A percentile compares a stretch with the other conserved stretches of the same genome.
phyloP scores from a whole-genome alignment of 2,797 vertebrate species.

The Lutra lutra region DNA sequence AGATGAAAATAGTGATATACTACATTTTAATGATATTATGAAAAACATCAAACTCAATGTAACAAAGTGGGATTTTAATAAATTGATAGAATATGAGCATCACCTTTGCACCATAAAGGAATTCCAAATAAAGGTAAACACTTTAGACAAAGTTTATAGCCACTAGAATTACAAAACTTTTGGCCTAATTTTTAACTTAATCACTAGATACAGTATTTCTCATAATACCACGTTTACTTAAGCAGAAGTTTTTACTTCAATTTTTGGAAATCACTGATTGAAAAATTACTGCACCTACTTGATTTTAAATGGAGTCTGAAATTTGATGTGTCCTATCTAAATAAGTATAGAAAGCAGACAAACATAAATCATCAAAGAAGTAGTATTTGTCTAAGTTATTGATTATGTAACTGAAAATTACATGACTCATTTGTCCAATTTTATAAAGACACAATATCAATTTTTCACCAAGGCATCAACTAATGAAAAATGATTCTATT shows the following conservation, averaged over 20 bases:
- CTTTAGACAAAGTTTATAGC: conserved; percentile 16
- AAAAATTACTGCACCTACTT: conserved; percentile 66
- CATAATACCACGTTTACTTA: background rate
- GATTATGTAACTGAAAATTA: conserved; percentile 98
- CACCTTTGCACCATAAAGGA: conserved; percentile 27
- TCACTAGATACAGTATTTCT: conserved; percentile 15
- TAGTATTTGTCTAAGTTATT: conserved; percentile 95
- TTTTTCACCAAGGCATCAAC: conserved; percentile 87
- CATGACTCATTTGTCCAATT: conserved; percentile 95
- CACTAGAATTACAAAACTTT: conserved; percentile 18
- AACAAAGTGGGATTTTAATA: conserved; percentile 40
- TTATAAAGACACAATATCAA: conserved; percentile 90
- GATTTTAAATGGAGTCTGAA: conserved; percentile 70
- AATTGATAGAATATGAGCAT: background rate
- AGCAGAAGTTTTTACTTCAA: background rate
- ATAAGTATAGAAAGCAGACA: conserved; percentile 86
- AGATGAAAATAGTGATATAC: conserved; percentile 21
- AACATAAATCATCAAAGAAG: conserved; percentile 95
- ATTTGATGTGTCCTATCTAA: conserved; percentile 71
- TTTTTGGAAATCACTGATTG: conserved; percentile 20
- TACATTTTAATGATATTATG: background rate
- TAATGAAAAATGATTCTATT: conserved; percentile 87
- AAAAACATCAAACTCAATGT: conserved; percentile 47
- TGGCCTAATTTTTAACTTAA: background rate
- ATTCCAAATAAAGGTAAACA: conserved; percentile 35